Base-by-base conservation (phyloP, 2,797 vertebrate species). In the Brachyalestes nurse region DNA sequence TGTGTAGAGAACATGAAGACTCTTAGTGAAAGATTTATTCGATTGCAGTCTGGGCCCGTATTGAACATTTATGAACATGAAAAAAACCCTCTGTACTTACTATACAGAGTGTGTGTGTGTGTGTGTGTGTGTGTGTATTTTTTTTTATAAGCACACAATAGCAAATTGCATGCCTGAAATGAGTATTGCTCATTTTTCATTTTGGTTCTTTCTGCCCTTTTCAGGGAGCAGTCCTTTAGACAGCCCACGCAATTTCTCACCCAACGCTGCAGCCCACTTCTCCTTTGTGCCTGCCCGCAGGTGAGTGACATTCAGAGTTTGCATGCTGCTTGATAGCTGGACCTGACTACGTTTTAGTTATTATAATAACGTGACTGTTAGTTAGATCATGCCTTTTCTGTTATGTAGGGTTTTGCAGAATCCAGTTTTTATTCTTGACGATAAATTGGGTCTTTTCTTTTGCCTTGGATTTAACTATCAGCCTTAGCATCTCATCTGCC, bases 201-300 rank as follows among this genome's bases (percentile, higher is more conserved):
- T 70, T 13, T 81, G 17, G 69, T 53, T 80, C 23, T 75, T 82
- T 88, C 83, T 81, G 34, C 83, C 66, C 86, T 67, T 86, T 58
- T 79, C 92, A 99, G 97, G 97, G 77, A 96, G 95, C 92, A 99
- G 97, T 89, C 97, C 97, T 2, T 85, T 97, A 94, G 97, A 99
- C 90, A 99, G 97, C 84, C 97, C 97, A 77, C 94, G 97, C 47
- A 99, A 98, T 92, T 99, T 99, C 89, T 99, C 97, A 87, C 97
- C 97, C 53, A 99, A 93, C 94, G 92, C 97, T 17, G 96, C 96
- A 45, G 97, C 96, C 80, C 97, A 99, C 89, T 99, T 99, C 93
- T 98, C 97, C 89, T 99, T 99, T 83, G 93, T 97, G 84, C 96
- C 97, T 84, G 96, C 97, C 3, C 95, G 97, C 88, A 99, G 97